Conservation (phyloP, 2,797 vertebrate species). For the Sebastes hubbsi region DNA sequence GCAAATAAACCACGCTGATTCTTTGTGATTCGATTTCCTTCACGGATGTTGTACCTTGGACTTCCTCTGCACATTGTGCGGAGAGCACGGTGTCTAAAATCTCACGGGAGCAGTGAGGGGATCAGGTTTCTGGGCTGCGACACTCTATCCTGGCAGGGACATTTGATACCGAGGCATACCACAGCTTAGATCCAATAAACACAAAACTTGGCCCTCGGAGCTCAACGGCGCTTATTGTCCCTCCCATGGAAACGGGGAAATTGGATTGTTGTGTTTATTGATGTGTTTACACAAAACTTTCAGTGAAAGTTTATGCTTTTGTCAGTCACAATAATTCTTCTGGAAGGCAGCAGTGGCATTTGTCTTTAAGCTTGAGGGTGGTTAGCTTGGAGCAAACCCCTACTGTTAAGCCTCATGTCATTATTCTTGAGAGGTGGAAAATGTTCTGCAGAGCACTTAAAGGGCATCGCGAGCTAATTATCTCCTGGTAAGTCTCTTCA, state of each 20-base stretch:
- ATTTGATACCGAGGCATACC: conserved; percentile 62
- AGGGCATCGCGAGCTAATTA: conserved; percentile 24
- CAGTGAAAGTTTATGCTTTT: conserved; percentile 54
- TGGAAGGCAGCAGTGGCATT: conserved; percentile 33
- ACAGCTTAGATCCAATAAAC: conserved; percentile 64
- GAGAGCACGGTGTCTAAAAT: conserved; percentile 21
- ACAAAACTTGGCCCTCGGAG: conserved; percentile 39
- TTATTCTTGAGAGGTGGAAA: conserved; percentile 17
- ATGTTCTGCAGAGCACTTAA: conserved; percentile 17
- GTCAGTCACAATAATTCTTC: conserved; percentile 41
- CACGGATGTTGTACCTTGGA: conserved; percentile 57
- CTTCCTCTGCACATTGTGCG: conserved; percentile 27
- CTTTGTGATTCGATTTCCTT: conserved; percentile 58
- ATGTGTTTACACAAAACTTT: conserved; percentile 55
- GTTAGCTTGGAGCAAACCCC: not conserved
- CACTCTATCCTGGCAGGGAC: conserved; percentile 57
- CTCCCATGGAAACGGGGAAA: conserved; percentile 46
- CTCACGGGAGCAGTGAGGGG: conserved; percentile 41
- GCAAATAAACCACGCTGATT: conserved; percentile 57
- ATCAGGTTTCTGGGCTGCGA: conserved; percentile 66
- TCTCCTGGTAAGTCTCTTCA: conserved; percentile 31
- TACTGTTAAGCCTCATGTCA: not conserved
- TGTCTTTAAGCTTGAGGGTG: conserved; percentile 3
- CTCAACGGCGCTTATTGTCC: conserved; percentile 57
- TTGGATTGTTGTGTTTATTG: conserved; percentile 64